phyloP scores from a whole-genome alignment of 2,888 invertebrate genomes.

The Agelastica alni region DNA sequence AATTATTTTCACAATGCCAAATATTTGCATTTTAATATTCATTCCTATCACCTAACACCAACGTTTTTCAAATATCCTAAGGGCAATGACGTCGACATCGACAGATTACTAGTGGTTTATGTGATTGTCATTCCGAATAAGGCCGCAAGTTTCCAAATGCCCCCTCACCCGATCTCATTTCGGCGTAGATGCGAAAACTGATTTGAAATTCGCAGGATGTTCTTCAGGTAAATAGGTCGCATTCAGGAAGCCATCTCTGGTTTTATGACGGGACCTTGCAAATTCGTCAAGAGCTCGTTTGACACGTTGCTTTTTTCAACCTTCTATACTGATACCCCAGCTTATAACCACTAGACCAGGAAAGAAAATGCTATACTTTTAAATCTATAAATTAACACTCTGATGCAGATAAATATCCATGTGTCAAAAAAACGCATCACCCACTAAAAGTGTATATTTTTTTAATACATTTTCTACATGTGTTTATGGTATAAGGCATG shows the following conservation, averaged over 20 bases:
- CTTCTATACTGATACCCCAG: neutral
- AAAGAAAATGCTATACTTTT: constrained; percentile 4
- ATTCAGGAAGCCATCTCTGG: constrained; percentile 42
- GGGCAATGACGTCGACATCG: constrained; percentile 2
- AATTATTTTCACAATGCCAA: no score
- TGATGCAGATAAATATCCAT: no score
- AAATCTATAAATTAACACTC: no score
- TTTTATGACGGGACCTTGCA: constrained; percentile 45
- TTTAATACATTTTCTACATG: no score
- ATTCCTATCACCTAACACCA: no score
- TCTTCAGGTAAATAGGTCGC: constrained; percentile 46
- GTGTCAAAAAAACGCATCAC: no score
- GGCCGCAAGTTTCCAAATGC: neutral
- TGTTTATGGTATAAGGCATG: no score
- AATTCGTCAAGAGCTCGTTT: constrained; percentile 43
- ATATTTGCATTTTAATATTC: no score
- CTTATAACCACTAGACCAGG: constrained; percentile 3
- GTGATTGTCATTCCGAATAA: constrained; percentile 16
- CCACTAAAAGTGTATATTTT: no score
- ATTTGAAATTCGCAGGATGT: constrained; percentile 43
- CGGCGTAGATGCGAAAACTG: constrained; percentile 26
- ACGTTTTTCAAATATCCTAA: neutral
- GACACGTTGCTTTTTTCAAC: constrained; percentile 43
- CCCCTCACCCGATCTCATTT: constrained; percentile 23
- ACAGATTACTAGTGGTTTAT: constrained; percentile 2